Conservation (phyloP, 2,797 vertebrate genomes). For the Spatula clypeata region DNA sequence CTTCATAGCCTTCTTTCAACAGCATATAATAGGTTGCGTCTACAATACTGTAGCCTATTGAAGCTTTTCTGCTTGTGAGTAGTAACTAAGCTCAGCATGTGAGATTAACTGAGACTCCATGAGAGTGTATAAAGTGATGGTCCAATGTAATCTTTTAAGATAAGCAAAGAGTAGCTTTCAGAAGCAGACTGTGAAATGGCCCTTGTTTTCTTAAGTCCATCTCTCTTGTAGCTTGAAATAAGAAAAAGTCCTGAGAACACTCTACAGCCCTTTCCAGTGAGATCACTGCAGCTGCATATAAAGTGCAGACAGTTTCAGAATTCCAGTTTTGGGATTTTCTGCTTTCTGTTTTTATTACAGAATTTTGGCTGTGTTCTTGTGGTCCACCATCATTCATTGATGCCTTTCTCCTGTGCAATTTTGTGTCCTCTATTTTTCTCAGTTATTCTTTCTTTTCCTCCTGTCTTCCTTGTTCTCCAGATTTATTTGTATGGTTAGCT, state of each 20-base stretch:
- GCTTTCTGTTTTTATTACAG: neutral
- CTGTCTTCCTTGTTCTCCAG: constrained; percentile 3
- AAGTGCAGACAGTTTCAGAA: constrained; percentile 4
- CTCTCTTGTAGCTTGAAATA: neutral
- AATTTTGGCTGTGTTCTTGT: neutral
- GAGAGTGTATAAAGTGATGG: neutral
- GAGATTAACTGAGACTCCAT: neutral
- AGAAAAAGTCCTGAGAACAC: neutral
- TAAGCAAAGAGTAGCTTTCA: neutral
- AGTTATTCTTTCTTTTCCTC: neutral
- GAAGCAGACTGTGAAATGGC: neutral
- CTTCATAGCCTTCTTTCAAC: neutral
- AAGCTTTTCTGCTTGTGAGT: neutral
- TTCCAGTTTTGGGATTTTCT: neutral
- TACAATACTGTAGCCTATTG: neutral
- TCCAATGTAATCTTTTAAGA: neutral
- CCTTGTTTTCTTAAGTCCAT: neutral
- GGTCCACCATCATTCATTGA: neutral
- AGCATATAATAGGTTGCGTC: neutral
- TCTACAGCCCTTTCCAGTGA: neutral
- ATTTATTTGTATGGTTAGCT: constrained; percentile 37
- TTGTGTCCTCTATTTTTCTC: constrained; percentile 33
- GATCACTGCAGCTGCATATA: neutral
- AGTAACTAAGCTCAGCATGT: neutral
- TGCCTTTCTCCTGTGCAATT: neutral